Base-by-base conservation (phyloP, 2,797 vertebrate genomes). In the Tangara arthus region DNA sequence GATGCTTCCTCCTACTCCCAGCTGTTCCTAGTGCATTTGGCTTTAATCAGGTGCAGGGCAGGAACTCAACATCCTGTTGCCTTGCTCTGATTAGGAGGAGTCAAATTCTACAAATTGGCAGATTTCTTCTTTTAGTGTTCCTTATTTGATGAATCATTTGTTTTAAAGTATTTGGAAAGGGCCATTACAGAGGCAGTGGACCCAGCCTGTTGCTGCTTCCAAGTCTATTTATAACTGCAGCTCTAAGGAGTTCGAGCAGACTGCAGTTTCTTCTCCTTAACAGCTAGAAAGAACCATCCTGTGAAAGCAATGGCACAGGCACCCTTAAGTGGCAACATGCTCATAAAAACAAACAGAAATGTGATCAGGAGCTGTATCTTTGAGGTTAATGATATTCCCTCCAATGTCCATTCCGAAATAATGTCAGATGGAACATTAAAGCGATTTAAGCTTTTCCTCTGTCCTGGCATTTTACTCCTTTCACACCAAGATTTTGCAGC, bases 21-120 rank as follows among this genome's bases (percentile, higher is more conserved):
- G 98, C 98, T 97, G 98, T 94, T 97, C 91, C 94, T 87, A 96
- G 90, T 96, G 98, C 98, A 98, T 99, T 99, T 99, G 98, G 98
- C 98, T 99, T 98, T 99, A 99, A 99, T 99, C 98, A 99, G 98
- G 98, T 98, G 97, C 96, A 98, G 98, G 98, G 98, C 98, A 98
- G 98, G 98, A 98, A 98, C 98, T 98, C 97, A 94, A 98, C 98
- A 99, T 99, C 99, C 98, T 99, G 98, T 97, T 98, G 98, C 98
- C 97, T 97, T 96, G 96, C 97, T 98, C 98, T 99, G 98, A 99
- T 99, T 99, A 99, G 98, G 98, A 98, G 98, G 97, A 98, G 98
- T 98, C 98, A 98, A 94, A 98, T 98, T 98, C 98, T 98, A 98
- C 98, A 98, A 98, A 98, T 98, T 98, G 97, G 97, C 98, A 97